These are phyloP conservation scores for Nephrotoma appendiculata DNA, from an alignment of 2,888 invertebrate genomes.

Conservation along the genomic window DNA sequence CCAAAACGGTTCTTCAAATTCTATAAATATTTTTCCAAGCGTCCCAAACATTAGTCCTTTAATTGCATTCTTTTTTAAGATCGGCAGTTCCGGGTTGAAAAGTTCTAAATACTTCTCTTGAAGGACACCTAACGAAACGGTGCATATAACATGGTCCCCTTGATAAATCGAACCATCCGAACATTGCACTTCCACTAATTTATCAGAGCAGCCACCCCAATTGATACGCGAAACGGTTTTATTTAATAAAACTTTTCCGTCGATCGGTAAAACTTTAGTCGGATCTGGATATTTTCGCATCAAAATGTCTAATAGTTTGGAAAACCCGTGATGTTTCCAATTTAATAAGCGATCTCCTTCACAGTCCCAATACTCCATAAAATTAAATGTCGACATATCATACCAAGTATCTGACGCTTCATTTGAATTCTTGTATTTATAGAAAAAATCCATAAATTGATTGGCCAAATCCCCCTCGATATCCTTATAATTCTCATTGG, in stretches of 20 bases:
- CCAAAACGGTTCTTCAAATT: conserved; percentile 46
- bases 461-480: conserved; percentile 30
- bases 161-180: conserved; percentile 30
- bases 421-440: conserved; percentile 32
- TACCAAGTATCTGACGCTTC: conserved; percentile 50
- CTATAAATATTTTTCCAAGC: conserved; percentile 46
- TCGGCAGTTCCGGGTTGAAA: conserved; percentile 37
- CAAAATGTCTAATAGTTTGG: conserved; percentile 49
- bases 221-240: conserved; percentile 20
- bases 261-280: conserved; percentile 18
- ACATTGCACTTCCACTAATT: conserved; percentile 12
- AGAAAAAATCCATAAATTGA: conserved; percentile 44
- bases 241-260: conserved; percentile 23
- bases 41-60: conserved; percentile 42
- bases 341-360: conserved; percentile 54
- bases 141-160: conserved; percentile 47
- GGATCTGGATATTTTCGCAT: conserved; percentile 31
- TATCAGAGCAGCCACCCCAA: conserved; percentile 23
- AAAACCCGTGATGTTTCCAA: conserved; percentile 62
- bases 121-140: conserved; percentile 45
- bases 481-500: conserved; percentile 19
- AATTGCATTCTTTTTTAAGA: conserved; percentile 35
- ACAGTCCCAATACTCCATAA: conserved; percentile 47
- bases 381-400: conserved; percentile 48
- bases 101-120: conserved; percentile 32